Conservation (phyloP, 37 sponge, comb jelly and placozoan species). For the Theonella swinhoei region DNA sequence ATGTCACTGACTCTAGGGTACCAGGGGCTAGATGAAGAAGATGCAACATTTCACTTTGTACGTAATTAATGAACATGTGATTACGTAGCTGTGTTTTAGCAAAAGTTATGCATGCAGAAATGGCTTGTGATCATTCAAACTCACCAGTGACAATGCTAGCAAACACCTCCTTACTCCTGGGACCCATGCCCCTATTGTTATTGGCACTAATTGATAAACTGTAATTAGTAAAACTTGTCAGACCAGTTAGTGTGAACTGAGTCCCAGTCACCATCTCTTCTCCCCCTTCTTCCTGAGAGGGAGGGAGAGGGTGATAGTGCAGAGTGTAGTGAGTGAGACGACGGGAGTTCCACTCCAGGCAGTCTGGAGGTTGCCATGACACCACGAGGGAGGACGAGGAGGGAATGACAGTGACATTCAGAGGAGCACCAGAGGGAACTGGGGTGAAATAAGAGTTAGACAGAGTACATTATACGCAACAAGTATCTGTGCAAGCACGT, state of each 20-base stretch:
- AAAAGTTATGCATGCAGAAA: too few relatives aligned
- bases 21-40: constrained; percentile 25
- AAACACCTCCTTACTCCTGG: neutral
- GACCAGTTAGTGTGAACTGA: neutral
- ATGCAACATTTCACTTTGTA: too few relatives aligned
- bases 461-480: too few relatives aligned
- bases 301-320: neutral
- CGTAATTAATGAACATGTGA: too few relatives aligned
- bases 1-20: neutral
- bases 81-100: constrained; percentile 1
- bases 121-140: too few relatives aligned
- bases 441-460: too few relatives aligned
- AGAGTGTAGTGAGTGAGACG: neutral
- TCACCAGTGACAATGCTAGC: neutral
- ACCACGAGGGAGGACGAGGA: neutral
- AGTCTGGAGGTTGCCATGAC: neutral
- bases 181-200: constrained; percentile 11
- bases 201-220: constrained; percentile 7
- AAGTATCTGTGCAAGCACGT: too few relatives aligned
- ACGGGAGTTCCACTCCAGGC: neutral
- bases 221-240: constrained; percentile 10
- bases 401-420: neutral
- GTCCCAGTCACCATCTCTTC: neutral
- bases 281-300: neutral
- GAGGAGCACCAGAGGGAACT: neutral